These are phyloP conservation scores for Oenanthe oenanthe DNA, from an alignment of 2,113 vertebrate genomes.

Conservation along the genomic window DNA sequence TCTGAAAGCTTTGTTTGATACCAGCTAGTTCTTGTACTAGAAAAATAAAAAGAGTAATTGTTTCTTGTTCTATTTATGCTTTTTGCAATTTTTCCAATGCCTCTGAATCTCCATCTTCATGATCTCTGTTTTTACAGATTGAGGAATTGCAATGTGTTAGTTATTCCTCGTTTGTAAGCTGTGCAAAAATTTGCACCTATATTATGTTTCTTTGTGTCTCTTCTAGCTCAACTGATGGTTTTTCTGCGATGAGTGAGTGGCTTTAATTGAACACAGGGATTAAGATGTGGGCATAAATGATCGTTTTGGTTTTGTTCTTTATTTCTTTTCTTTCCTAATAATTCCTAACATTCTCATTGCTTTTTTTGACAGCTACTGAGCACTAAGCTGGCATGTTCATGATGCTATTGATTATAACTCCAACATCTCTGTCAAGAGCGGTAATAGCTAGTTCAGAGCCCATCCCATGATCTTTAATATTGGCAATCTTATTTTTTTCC, in stretches of 20 bases:
- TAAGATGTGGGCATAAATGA: background rate
- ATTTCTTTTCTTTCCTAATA: background rate
- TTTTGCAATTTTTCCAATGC: background rate
- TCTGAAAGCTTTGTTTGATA: background rate
- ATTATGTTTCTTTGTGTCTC: background rate
- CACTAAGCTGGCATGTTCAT: background rate
- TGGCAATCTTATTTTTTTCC: background rate
- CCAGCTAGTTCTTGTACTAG: background rate
- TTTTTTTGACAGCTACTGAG: background rate
- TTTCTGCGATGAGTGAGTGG: background rate
- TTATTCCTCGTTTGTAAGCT: background rate
- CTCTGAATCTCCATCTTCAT: background rate
- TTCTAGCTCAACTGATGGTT: background rate
- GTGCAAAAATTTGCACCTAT: background rate
- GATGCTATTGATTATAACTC: background rate
- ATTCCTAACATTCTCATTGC: background rate
- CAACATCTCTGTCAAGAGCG: background rate
- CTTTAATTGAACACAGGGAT: background rate
- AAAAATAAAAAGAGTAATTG: background rate
- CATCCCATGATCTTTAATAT: background rate
- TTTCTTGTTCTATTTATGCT: background rate
- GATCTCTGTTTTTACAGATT: background rate
- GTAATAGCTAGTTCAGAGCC: background rate
- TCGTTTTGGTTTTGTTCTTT: background rate
- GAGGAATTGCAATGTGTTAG: fast-evolving